Conservation (phyloP, 1,140 invertebrate genomes). For the Lepidurus packardi region DNA sequence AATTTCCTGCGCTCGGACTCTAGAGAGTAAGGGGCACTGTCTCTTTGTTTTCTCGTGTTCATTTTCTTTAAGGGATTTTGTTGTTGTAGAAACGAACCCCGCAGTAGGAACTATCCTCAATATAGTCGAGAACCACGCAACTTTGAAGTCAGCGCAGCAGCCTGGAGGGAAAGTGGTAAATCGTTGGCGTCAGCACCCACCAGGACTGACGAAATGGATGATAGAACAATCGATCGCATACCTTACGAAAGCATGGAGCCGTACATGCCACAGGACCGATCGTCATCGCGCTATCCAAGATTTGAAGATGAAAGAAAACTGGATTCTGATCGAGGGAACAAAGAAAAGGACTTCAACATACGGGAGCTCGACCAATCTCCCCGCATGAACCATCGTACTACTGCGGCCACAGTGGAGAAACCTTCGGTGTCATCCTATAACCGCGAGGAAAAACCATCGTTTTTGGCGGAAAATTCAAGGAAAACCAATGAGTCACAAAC, state of each 20-base stretch:
- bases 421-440: neutral
- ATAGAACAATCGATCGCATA: conserved; percentile 17
- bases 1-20: neutral
- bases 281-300: neutral
- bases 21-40: neutral
- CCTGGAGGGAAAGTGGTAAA: neutral
- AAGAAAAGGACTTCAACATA: neutral
- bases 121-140: neutral
- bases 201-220: neutral
- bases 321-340: neutral
- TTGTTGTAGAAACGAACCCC: neutral
- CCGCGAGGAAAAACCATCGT: neutral
- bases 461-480: neutral
- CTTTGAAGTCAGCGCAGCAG: conserved; percentile 6
- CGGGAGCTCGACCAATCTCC: conserved; percentile 9
- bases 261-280: neutral
- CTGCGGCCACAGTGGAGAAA: neutral
- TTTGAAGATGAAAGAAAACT: neutral
- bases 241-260: neutral
- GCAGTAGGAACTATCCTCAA: neutral
- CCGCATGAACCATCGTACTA: neutral
- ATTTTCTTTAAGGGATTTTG: neutral
- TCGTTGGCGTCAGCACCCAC: neutral
- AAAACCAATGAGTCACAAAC: neutral
- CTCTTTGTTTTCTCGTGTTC: neutral